Base-by-base conservation (phyloP, 1,140 invertebrate genomes). In the Drosophila yakuba region DNA sequence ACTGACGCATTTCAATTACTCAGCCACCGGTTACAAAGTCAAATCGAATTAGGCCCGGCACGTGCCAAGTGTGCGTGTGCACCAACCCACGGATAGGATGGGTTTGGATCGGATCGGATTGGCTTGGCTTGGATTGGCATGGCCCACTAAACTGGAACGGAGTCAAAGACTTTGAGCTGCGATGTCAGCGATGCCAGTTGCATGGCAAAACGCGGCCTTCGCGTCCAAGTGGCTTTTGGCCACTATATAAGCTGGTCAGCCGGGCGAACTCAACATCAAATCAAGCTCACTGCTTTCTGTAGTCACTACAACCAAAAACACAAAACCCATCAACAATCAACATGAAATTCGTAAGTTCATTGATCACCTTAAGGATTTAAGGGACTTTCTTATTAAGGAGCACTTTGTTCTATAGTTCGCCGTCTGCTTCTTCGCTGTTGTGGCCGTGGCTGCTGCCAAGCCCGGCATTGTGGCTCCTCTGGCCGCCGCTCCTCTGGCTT, bases 271-370 rank as follows among this genome's bases (percentile, higher is more conserved):
- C 17, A 20, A 60, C 50, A 86, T 86, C 82, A 86, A 86, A 86
- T 71, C 77, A 71, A 71, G 83, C 74, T 82, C 64, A 51, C 69
- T 80, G 82, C 72, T 84, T 72, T 72, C 80, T 85, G 64, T 75
- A 69, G 41, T 45, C 38, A 77, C 75, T 79, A 64, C 62, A 51
- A 66, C 8, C 39, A 15, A 51, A 66, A 14, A 59, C 39, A 62
- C 20, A 67, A 32, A 41, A 55, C 47, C 54, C 52, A 43, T 64
- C 54, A 78, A 72, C 66, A 44, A 76, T 75, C 89, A 91, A 74
- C 76, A 90, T 86, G 90, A 91, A 91, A 83, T 91, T 78, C 90
- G 90, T 91, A 84, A 91, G 90, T 83, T 12, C 17, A 52, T 10
- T 8, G 14, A 41, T 28, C 12, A 57, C 7, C 35, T 32, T 3